These are phyloP conservation scores for Spea hammondii DNA, from an alignment of 2,797 vertebrate species.

Conservation along the genomic window DNA sequence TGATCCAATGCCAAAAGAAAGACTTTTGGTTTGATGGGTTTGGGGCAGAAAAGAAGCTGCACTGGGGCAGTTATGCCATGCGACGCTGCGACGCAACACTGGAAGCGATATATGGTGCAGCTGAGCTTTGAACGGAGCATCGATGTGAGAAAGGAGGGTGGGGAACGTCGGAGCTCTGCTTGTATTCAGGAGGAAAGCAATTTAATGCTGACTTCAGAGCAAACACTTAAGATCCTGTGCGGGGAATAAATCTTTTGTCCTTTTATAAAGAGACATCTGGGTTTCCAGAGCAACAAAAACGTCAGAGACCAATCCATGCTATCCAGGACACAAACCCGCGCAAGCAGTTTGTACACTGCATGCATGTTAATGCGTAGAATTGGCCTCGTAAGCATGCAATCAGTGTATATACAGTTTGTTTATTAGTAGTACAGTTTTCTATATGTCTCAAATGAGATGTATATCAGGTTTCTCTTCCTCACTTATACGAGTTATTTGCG, in stretches of 20 bases:
- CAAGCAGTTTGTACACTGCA: neutral
- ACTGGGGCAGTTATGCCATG: too few relatives aligned
- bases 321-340: slow-evolving; percentile 21
- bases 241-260: slow-evolving; percentile 49
- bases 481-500: too few relatives aligned
- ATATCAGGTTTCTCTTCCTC: too few relatives aligned
- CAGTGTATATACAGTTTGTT: too few relatives aligned
- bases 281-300: slow-evolving; percentile 46
- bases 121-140: neutral
- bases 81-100: too few relatives aligned
- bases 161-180: slow-evolving; percentile 20
- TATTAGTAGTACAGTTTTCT: too few relatives aligned
- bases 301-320: slow-evolving; percentile 18
- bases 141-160: neutral
- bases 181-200: slow-evolving; percentile 32
- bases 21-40: too few relatives aligned
- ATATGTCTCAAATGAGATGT: too few relatives aligned
- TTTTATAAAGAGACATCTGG: slow-evolving; percentile 47
- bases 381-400: too few relatives aligned
- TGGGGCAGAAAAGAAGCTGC: too few relatives aligned
- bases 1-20: too few relatives aligned
- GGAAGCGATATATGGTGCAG: neutral
- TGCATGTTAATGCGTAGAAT: neutral
- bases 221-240: slow-evolving; percentile 40
- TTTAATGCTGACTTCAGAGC: slow-evolving; percentile 43